A percentile compares a stretch with the other conserved stretches of the same genome.
Evolutionary conservation across 2,888 invertebrate species (phyloP).

Genomic region (Athalia cordata): DNA sequence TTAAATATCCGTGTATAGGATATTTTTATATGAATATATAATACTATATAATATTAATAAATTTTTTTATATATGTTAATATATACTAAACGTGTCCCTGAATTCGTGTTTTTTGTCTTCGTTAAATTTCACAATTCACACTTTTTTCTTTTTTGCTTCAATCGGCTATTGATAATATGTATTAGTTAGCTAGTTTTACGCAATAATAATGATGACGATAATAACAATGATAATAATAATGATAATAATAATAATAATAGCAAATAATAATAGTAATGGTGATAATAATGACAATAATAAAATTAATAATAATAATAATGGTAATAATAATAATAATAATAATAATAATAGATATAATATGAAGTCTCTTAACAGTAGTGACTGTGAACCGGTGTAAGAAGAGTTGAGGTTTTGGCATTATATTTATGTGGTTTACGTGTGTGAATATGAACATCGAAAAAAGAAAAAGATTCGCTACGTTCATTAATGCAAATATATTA

Average conservation of each 20-base stretch:
- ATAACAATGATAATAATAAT: slow-evolving; percentile 7
- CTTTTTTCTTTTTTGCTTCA: neutral
- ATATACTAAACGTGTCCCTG: slow-evolving; percentile 58
- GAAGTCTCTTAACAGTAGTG: slow-evolving; percentile 63
- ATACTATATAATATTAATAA: slow-evolving; percentile 19
- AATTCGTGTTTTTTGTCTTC: slow-evolving; percentile 57
- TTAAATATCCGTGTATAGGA: slow-evolving; percentile 37
- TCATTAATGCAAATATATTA: too few species aligned
- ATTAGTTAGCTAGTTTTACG: slow-evolving; percentile 36
- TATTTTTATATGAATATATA: slow-evolving; percentile 47
- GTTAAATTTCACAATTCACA: slow-evolving; percentile 44
- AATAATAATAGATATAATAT: slow-evolving; percentile 55
- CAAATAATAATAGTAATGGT: slow-evolving; percentile 20
- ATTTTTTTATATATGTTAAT: slow-evolving; percentile 52
- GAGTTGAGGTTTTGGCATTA: neutral
- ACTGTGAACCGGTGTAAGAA: slow-evolving; percentile 60
- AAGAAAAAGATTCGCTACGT: too few species aligned
- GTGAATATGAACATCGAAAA: neutral
- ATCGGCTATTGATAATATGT: slow-evolving; percentile 17
- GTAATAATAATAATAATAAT: slow-evolving; percentile 36
- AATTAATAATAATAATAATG: slow-evolving; percentile 28
- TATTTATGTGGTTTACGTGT: neutral
- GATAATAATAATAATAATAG: neutral
- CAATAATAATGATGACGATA: slow-evolving; percentile 16
- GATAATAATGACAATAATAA: slow-evolving; percentile 34